Conservation (phyloP, 2,113 vertebrate species). For the Geococcyx californianus region DNA sequence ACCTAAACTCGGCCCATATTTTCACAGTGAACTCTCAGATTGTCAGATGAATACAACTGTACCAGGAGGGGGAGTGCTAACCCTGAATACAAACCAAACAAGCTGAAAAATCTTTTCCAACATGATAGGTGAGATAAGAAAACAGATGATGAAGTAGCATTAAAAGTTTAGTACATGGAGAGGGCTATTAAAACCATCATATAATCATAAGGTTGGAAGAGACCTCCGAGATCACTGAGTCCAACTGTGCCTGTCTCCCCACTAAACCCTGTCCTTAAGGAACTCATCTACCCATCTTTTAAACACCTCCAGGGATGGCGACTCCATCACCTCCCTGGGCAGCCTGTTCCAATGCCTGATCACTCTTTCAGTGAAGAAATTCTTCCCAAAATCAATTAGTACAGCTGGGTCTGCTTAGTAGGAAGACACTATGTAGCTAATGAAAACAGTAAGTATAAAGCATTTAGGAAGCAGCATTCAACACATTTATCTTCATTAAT, state of each 20-base stretch:
- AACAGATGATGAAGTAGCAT: not conserved
- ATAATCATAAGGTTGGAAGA: no score
- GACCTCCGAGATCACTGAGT: no score
- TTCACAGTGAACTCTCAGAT: not conserved
- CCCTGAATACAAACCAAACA: not conserved
- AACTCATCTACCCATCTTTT: no score
- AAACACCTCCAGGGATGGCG: no score
- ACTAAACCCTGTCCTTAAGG: no score
- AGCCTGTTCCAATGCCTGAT: no score
- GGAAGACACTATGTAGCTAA: not conserved
- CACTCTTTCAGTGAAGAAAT: no score
- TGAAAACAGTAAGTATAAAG: not conserved
- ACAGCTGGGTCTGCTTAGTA: not conserved
- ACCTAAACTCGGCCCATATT: not conserved
- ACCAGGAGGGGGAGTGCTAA: not conserved
- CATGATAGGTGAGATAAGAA: not conserved
- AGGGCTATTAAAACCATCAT: not conserved
- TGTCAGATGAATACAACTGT: not conserved
- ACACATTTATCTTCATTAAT: not conserved
- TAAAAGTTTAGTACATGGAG: not conserved
- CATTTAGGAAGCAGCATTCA: not conserved
- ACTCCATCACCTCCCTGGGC: no score
- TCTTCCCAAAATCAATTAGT: no score
- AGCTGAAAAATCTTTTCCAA: not conserved
- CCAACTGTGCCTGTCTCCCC: no score